Evolutionary conservation across 1,140 invertebrate genomes (phyloP).

Genomic region (Magallana angulata): DNA sequence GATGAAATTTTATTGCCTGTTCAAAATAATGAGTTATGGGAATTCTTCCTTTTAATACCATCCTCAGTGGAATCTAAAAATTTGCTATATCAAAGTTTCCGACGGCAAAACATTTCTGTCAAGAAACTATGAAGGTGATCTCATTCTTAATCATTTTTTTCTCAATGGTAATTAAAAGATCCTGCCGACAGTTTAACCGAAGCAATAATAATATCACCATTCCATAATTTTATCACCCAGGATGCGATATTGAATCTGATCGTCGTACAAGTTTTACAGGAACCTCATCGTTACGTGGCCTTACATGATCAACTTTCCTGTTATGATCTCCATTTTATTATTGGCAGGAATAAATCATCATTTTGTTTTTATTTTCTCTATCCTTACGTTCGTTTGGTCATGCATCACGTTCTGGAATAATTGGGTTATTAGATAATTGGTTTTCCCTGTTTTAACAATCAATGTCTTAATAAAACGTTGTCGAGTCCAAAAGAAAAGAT

Average conservation of each 20-base stretch:
- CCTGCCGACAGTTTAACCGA: neutral
- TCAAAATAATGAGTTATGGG: neutral
- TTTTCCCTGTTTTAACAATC: no score
- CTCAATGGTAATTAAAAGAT: neutral
- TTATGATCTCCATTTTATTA: constrained; percentile 26
- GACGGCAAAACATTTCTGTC: constrained; percentile 1
- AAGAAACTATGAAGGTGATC: neutral
- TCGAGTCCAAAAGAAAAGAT: no score
- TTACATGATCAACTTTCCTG: neutral
- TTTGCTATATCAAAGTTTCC: constrained; percentile 9
- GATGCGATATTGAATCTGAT: neutral
- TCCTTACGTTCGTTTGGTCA: neutral
- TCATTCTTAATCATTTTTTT: neutral
- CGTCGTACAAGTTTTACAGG: neutral
- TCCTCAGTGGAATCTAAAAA: neutral
- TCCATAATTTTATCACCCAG: neutral
- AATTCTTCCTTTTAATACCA: neutral
- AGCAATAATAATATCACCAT: neutral
- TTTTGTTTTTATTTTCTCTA: constrained; percentile 11
- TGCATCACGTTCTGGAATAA: no score
- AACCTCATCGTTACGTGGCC: neutral
- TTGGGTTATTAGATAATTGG: no score
- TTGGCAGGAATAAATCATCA: neutral
- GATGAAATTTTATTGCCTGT: constrained; percentile 15
- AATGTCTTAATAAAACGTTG: no score